Base-by-base conservation (phyloP, 2,888 invertebrate genomes). In the Hemistola chrysoprasaria region DNA sequence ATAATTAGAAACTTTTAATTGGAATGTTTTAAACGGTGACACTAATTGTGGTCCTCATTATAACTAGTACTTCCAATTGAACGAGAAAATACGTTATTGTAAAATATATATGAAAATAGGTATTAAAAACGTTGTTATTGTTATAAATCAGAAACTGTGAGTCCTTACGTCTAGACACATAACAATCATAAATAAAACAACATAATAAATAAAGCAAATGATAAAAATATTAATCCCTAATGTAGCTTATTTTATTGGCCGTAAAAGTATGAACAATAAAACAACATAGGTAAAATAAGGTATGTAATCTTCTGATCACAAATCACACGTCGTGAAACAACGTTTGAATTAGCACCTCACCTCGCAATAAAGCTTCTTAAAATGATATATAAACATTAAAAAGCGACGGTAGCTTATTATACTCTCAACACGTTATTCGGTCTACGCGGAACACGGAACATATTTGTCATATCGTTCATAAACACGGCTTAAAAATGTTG, bases 381-480 rank as follows among this genome's bases (percentile, higher is more conserved):
- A 58, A 52, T 50, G 49, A 60, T 56, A n/a, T n/a, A n/a, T n/a
- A 47, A 53, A 58, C 50, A 50, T 43, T 47, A 42, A 46, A 46
- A 26, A 39, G 41, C 8, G 27, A 22, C 50, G 50, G 49, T 49
- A 32, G 42, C 48, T 56, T 55, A 16, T 16, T 40, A 49, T 42
- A 47, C 44, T 32, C 16, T 24, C 29, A 44, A 37, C 32, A 11
- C 23, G 23, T 29, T 42, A 22, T 42, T 21, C 28, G 16, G 21
- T 42, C 35, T 50, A 35, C 20, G 32, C 37, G 16, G 30, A 53
- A 38, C 50, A 39, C 39, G 55, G n/a, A 54, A 16, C 16, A 4
- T 59, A 56, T 56, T 56, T 59, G 54, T 59, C 59, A 57, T 55
- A 50, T 40, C 41, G 50, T 48, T 42, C 56, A 57, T 59, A 56